These are phyloP conservation scores for Isotomurus palustris DNA, from an alignment of 2,888 invertebrate genomes.

Conservation along the genomic window DNA sequence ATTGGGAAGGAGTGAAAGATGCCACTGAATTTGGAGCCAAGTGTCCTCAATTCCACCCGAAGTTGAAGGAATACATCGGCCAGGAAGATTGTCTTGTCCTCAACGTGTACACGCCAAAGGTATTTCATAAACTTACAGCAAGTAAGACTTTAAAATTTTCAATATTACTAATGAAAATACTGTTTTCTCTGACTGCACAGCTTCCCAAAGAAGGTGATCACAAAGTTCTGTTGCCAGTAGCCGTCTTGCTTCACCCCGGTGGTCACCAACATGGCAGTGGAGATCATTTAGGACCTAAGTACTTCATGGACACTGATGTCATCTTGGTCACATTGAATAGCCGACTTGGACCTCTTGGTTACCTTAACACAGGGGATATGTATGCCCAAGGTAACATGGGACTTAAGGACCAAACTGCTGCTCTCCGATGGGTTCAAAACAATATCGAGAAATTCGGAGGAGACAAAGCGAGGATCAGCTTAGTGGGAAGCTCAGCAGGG, in stretches of 20 bases:
- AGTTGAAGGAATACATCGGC: constrained; percentile 15
- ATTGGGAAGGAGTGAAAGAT: constrained; percentile 31
- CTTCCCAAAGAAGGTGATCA: constrained; percentile 28
- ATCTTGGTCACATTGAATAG: constrained; percentile 7
- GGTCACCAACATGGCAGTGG: constrained; percentile 14
- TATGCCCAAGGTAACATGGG: constrained; percentile 29
- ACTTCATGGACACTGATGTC: constrained; percentile 23
- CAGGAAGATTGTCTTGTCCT: constrained; percentile 35
- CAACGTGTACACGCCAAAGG: constrained; percentile 33
- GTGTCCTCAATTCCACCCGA: constrained; percentile 26
- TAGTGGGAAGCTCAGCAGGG: constrained; percentile 15
- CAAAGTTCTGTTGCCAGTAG: constrained; percentile 33
- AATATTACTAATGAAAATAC: background rate
- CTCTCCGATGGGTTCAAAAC: constrained; percentile 23
- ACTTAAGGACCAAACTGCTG: constrained; percentile 1
- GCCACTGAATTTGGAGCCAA: constrained; percentile 18
- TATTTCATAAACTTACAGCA: constrained; percentile 8
- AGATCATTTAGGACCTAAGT: constrained; percentile 17
- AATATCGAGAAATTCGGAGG: constrained; percentile 34
- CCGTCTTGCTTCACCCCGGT: constrained; percentile 35
- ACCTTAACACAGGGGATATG: constrained; percentile 16
- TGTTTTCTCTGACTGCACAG: background rate
- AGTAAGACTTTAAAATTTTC: background rate
- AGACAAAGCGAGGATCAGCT: constrained; percentile 23
- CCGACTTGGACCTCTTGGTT: constrained; percentile 16